A percentile compares a stretch with the other conserved stretches of the same genome.
These are phyloP conservation scores for Rhinopomastus cyanomelas DNA, from an alignment of 2,113 vertebrate genomes.

Conservation along the genomic window DNA sequence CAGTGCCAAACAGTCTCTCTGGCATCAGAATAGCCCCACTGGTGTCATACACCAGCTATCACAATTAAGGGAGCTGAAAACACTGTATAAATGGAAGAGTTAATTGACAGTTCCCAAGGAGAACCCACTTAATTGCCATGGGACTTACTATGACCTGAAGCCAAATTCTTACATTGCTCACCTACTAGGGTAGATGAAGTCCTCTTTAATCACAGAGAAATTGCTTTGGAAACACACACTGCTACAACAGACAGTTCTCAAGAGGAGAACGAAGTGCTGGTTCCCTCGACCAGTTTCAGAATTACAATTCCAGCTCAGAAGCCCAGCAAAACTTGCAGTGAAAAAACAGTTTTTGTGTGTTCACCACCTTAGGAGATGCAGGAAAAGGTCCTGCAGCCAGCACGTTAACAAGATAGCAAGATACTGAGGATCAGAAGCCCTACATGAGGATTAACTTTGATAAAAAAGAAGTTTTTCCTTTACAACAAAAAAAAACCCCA, in stretches of 20 bases:
- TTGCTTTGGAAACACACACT: neutral
- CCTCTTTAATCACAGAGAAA: neutral
- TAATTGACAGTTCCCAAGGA: neutral
- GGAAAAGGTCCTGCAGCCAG: neutral
- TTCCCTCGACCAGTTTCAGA: neutral
- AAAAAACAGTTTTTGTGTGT: neutral
- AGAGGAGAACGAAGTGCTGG: neutral
- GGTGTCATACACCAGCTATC: neutral
- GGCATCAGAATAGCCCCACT: neutral
- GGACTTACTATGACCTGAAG: neutral
- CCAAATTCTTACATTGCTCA: neutral
- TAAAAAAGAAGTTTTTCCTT: neutral
- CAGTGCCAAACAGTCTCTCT: neutral
- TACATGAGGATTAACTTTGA: neutral
- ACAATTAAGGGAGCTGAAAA: neutral
- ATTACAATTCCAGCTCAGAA: neutral
- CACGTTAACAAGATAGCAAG: neutral
- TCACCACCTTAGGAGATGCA: neutral
- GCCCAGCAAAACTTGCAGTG: rapidly evolving
- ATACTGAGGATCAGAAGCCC: neutral
- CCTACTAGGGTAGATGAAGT: neutral
- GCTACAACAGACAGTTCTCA: neutral
- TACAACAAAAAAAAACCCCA: neutral
- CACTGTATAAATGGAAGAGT: neutral
- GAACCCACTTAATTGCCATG: neutral